phyloP scores from a whole-genome alignment of 53 echinoderm and acorn worm species.

The Paelopatides confundens region DNA sequence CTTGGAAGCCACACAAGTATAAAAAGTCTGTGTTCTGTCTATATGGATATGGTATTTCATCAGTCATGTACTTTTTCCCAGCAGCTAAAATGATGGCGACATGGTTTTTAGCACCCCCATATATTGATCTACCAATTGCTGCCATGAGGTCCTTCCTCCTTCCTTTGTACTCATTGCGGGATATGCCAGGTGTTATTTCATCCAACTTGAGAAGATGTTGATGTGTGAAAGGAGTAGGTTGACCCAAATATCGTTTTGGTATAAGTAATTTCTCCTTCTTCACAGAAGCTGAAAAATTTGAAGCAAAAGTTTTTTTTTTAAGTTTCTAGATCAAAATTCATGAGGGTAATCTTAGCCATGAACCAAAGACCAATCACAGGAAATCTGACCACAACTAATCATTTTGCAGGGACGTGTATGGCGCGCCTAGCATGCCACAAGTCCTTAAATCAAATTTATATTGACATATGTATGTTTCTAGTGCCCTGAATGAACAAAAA shows the following conservation, averaged over 20 bases:
- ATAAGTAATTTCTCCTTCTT: constrained; percentile 24
- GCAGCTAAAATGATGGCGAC: constrained; percentile 80
- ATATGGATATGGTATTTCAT: constrained; percentile 95
- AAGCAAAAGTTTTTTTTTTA: neutral
- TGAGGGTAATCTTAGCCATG: neutral
- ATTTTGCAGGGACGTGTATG: too few species aligned
- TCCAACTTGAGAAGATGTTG: constrained; percentile 79
- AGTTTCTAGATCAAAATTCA: neutral
- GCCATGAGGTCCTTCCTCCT: constrained; percentile 81
- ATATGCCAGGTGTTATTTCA: constrained; percentile 91
- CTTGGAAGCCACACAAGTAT: constrained; percentile 95
- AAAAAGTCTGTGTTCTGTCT: constrained; percentile 93
- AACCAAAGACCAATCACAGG: neutral
- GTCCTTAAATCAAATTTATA: too few species aligned
- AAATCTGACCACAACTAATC: too few species aligned
- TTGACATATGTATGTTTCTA: too few species aligned
- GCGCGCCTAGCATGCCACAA: too few species aligned
- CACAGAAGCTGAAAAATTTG: neutral
- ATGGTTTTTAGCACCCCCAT: constrained; percentile 70
- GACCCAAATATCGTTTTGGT: constrained; percentile 87
- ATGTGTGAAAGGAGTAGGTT: constrained; percentile 95
- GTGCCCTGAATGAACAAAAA: too few species aligned
- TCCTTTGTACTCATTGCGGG: constrained; percentile 66
- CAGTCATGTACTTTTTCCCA: constrained; percentile 91
- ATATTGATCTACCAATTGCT: constrained; percentile 71